Base-by-base conservation (phyloP, 2,888 invertebrate species). In the Eristalis arbustorum region DNA sequence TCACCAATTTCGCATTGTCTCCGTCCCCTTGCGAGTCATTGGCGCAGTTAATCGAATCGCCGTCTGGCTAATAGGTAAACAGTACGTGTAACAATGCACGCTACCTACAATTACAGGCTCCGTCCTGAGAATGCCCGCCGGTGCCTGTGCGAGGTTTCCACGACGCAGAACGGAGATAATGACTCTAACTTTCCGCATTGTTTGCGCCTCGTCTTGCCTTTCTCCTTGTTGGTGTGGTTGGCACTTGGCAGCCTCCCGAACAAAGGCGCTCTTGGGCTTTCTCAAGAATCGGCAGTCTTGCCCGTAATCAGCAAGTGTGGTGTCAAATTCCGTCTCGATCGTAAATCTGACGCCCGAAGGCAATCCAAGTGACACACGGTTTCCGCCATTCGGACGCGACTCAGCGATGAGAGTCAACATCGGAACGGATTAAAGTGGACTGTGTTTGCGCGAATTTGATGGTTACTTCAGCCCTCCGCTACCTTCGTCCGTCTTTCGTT, bases 41-140 rank as follows among this genome's bases (percentile, higher is more conserved):
- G 59, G 37, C 69, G 59, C 59, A 61, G 71, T 71, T 61, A 71
- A 71, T 61, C 71, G 40, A 71, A 71, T 71, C 25, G 8, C 49
- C 49, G 18, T n/a, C 42, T 42, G 18, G 61, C 18, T 71, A 71
- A 71, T 61, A 61, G 61, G 71, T 23, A 71, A 71, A 71, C 71
- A 71, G 61, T 18, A 71, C 71, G 71, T 71, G 59, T 40, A 71
- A 40, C 71, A 40, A 61, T 71, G 61, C 61, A 5, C 25, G 11
- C 37, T 61, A 69, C 25, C 59, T 14, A 37, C 23, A 25, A 61
- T 61, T 61, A 59, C 11, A 69, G 37, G 59, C 40, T 40, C 61
- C 59, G 71, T 61, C 71, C 61, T 59, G 61, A 14, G 34, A 25
- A 25, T 59, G 40, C 31, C 31, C 14, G 1, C 25, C 28, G 14